Evolutionary conservation across 2,113 vertebrate genomes (phyloP), one percentile per base, ranked within the genome.

Genomic region (Sakesphorus luctuosus): DNA sequence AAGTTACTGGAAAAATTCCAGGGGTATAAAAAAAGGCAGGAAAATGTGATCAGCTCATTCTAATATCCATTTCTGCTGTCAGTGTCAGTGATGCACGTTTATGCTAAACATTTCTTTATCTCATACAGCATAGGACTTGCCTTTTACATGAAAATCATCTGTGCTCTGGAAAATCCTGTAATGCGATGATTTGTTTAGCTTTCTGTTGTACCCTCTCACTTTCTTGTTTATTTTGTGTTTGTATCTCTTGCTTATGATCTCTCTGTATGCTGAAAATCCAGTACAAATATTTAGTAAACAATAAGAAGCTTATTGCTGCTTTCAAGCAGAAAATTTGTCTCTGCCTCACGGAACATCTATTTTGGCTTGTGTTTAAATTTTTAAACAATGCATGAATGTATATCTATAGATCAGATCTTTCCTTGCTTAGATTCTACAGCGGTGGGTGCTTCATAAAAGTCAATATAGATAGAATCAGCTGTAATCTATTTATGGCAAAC

Each of bases 261-360:
- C 83, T 94, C 67, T 93, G 76, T 65, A 63, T 76, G 49, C 88
- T 87, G 81, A 90, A 96, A 97, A 97, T 84, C 82, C 81, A 84
- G 78, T 86, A 75, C 92, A 95, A 97, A 94, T 89, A 91, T 93
- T 97, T 96, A 86, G 86, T 81, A 92, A 97, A 93, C 89, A 93
- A 84, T 81, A 88, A 93, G 85, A n/a, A 91, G 72, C 67, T 96
- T 92, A 95, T 87, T 58, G 33, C 49, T 91, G 47, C 47, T 96
- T 95, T 94, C 61, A 90, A 93, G 88, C 88, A 78, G 85, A 93
- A 93, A 86, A 96, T 92, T 94, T 87, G 40, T 71, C 59, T 71
- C 62, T 94, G 80, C 76, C 29, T 88, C 66, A 62, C 59, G 63
- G 63, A 89, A 56, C 36, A 77, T 69, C 66, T 91, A 66, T 92